phyloP scores from a whole-genome alignment of 2,888 invertebrate species.

The Phortica okadai region DNA sequence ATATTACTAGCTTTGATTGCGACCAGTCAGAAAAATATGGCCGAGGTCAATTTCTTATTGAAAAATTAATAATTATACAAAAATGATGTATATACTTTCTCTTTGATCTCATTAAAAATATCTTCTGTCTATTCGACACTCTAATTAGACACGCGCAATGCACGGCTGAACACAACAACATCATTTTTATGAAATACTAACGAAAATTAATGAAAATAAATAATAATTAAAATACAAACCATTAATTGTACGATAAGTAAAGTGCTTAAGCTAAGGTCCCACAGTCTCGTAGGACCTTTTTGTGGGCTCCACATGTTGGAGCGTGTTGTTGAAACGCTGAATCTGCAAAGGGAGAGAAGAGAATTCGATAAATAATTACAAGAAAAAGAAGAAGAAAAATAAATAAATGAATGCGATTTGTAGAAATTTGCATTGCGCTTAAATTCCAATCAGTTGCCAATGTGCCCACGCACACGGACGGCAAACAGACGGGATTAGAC shows the following conservation, averaged over 20 bases:
- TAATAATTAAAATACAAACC: constrained; percentile 65
- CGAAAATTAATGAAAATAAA: constrained; percentile 3
- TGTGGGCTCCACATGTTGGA: constrained; percentile 77
- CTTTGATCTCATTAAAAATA: too few species aligned
- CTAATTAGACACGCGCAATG: too few species aligned
- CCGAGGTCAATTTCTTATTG: too few species aligned
- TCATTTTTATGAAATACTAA: background rate
- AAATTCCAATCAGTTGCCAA: background rate
- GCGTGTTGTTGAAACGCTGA: constrained; percentile 68
- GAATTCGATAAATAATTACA: constrained; percentile 17
- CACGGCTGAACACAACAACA: too few species aligned
- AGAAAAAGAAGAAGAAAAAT: background rate
- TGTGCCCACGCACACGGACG: background rate
- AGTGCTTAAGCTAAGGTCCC: constrained; percentile 76
- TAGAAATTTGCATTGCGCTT: background rate
- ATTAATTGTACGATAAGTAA: constrained; percentile 76
- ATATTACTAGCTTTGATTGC: too few species aligned
- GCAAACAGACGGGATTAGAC: background rate
- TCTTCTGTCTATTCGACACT: too few species aligned
- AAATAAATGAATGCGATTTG: constrained; percentile 24
- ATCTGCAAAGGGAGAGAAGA: constrained; percentile 63
- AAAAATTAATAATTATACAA: too few species aligned
- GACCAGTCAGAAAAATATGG: too few species aligned
- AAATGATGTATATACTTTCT: too few species aligned
- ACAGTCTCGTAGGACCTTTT: constrained; percentile 77